Evolutionary conservation across 2,797 vertebrate genomes (phyloP).

Genomic region (Petrocephalus sullivani): DNA sequence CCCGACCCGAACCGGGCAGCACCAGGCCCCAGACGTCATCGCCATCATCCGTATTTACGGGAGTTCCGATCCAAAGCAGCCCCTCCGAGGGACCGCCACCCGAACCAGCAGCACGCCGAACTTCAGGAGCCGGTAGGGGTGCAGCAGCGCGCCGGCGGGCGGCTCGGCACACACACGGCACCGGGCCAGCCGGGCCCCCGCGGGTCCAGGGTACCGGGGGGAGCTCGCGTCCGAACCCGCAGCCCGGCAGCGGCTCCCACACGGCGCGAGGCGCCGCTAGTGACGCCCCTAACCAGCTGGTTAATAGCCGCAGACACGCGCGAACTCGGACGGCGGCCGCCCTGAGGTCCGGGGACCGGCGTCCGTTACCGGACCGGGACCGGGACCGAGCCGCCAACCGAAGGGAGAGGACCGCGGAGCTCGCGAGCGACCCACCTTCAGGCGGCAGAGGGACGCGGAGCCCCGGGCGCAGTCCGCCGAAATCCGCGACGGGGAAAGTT

Average conservation of each 20-base stretch:
- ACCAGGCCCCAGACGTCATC: background rate
- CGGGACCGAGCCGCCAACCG: background rate
- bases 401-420: background rate
- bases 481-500: background rate
- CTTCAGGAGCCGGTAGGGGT: background rate
- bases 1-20: background rate
- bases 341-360: background rate
- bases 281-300: background rate
- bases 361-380: background rate
- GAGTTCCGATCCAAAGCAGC: background rate
- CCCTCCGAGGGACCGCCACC: background rate
- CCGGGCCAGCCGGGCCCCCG: background rate
- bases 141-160: background rate
- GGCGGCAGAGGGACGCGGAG: background rate
- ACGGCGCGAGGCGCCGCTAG: background rate
- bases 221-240: background rate
- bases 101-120: background rate
- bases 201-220: background rate
- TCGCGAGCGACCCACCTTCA: background rate
- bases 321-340: background rate
- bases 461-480: background rate
- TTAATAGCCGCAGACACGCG: background rate
- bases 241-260: background rate
- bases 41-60: background rate
- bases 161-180: background rate